Conservation (phyloP, 2,797 vertebrate genomes). For the Sebastes vulpes region DNA sequence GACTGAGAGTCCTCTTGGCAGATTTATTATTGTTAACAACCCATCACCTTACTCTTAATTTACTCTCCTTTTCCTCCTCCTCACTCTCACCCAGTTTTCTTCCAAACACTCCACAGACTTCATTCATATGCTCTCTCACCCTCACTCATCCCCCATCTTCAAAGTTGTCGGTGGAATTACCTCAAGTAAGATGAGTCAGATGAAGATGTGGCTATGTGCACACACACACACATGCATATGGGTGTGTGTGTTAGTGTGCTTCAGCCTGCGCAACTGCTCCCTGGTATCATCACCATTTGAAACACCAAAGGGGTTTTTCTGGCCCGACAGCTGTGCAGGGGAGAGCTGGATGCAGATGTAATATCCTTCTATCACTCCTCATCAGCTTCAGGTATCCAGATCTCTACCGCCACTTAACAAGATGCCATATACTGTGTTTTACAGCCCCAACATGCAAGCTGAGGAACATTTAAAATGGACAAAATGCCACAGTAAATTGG, state of each 20-base stretch:
- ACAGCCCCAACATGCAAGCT: constrained; percentile 15
- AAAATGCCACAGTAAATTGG: constrained; percentile 43
- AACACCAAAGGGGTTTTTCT: constrained; percentile 11
- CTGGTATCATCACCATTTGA: constrained; percentile 37
- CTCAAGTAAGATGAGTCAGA: constrained; percentile 38
- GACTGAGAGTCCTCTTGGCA: background rate
- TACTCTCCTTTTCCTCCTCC: background rate
- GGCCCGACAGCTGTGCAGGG: constrained; percentile 56
- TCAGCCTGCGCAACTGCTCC: constrained; percentile 21
- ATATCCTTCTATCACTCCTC: constrained; percentile 57
- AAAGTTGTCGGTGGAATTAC: constrained; percentile 30
- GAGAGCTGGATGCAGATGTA: constrained; percentile 57
- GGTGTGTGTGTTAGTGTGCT: constrained; percentile 10
- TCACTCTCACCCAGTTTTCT: background rate
- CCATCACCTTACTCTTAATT: constrained; percentile 1
- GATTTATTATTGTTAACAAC: constrained; percentile 24
- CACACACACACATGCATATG: background rate
- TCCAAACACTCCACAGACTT: background rate
- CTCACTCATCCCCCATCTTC: constrained; percentile 29
- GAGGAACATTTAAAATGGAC: constrained; percentile 44
- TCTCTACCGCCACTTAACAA: constrained; percentile 53
- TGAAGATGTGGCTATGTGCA: constrained; percentile 5
- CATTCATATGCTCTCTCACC: constrained; percentile 17
- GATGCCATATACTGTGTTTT: constrained; percentile 55
- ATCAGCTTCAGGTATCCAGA: constrained; percentile 49